Conservation (phyloP, 2,888 invertebrate genomes). For the Alentia gelatinosa region DNA sequence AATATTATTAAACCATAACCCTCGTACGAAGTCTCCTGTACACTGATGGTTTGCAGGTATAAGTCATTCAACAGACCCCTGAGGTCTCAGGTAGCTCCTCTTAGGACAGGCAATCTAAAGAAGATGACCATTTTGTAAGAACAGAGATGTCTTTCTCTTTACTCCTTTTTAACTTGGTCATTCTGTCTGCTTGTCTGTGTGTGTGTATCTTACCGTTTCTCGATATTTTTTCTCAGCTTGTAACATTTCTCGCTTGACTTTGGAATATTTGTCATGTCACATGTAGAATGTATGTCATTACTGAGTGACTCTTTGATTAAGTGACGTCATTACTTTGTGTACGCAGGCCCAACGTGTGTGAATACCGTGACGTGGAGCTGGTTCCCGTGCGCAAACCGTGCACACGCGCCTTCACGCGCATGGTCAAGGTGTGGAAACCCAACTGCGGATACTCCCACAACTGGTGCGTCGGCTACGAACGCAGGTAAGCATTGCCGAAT, state of each 20-base stretch:
- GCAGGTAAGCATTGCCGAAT: conserved; percentile 80
- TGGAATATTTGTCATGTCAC: background rate
- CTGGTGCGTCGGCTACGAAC: conserved; percentile 81
- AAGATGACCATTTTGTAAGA: too few species aligned
- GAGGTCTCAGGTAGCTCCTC: too few species aligned
- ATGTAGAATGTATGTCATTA: background rate
- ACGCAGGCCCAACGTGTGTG: conserved; percentile 82
- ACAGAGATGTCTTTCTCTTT: too few species aligned
- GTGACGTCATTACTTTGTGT: background rate
- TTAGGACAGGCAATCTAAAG: too few species aligned
- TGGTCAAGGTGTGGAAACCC: conserved; percentile 82
- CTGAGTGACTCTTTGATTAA: background rate
- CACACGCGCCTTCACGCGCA: conserved; percentile 81
- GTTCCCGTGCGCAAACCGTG: conserved; percentile 81
- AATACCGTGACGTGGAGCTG: conserved; percentile 81
- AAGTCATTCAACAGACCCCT: too few species aligned
- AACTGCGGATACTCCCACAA: conserved; percentile 80
- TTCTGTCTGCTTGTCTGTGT: background rate
- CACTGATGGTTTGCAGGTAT: too few species aligned
- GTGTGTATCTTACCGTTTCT: too few species aligned
- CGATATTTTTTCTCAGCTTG: too few species aligned
- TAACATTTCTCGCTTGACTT: background rate
- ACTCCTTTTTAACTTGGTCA: background rate
- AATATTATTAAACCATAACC: background rate
- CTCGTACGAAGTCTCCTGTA: too few species aligned